These are phyloP conservation scores for Anthophora plumipes DNA, from an alignment of 2,888 invertebrate genomes.

Conservation along the genomic window DNA sequence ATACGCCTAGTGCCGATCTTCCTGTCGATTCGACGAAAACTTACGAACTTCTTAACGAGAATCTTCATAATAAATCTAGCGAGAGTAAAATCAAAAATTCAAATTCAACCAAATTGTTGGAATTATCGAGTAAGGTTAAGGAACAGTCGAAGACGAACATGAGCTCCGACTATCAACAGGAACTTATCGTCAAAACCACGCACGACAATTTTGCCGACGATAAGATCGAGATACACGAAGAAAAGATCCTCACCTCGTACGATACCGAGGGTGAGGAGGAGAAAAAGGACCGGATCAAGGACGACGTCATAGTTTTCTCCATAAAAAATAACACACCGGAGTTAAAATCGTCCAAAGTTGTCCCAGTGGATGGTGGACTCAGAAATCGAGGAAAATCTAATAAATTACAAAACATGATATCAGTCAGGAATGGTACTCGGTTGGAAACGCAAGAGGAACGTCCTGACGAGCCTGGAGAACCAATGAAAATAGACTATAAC, in stretches of 20 bases:
- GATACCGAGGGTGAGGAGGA: constrained; percentile 10
- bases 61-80: constrained; percentile 8
- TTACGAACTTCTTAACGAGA: constrained; percentile 62
- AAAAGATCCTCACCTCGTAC: constrained; percentile 52
- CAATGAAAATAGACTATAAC: constrained; percentile 67
- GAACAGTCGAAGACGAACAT: constrained; percentile 13
- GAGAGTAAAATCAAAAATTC: constrained; percentile 45
- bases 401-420: constrained; percentile 45
- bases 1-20: constrained; percentile 76
- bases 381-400: constrained; percentile 39
- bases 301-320: constrained; percentile 39
- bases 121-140: constrained; percentile 12
- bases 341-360: constrained; percentile 55
- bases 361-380: constrained; percentile 65
- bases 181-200: not conserved
- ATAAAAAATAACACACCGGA: constrained; percentile 23
- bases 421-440: constrained; percentile 13
- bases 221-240: constrained; percentile 62
- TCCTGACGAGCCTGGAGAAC: constrained; percentile 66
- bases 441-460: constrained; percentile 63
- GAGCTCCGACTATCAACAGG: constrained; percentile 39
- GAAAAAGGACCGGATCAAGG: constrained; percentile 8
- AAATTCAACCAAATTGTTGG: not conserved
- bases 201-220: constrained; percentile 37
- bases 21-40: constrained; percentile 78